Evolutionary conservation across 2,888 invertebrate species (phyloP).

Genomic region (Atrina japonica): DNA sequence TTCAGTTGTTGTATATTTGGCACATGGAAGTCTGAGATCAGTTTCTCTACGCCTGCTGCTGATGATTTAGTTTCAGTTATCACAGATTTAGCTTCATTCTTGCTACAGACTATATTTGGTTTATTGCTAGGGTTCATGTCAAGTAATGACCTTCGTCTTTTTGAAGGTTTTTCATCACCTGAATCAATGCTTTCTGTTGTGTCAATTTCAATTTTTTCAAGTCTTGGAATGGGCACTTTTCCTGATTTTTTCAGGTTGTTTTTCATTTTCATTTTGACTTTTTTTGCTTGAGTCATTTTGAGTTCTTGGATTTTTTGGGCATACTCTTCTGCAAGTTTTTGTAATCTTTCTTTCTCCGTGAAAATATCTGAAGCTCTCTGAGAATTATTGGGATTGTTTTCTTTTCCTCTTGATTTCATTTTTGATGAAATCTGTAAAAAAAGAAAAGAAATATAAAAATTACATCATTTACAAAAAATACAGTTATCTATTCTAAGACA

Average conservation of each 20-base stretch:
- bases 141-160: slow-evolving; percentile 58
- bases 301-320: slow-evolving; percentile 63
- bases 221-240: slow-evolving; percentile 48
- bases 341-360: slow-evolving; percentile 63
- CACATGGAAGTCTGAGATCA: slow-evolving; percentile 44
- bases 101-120: slow-evolving; percentile 60
- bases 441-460: background rate
- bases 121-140: slow-evolving; percentile 66
- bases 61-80: background rate
- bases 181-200: slow-evolving; percentile 33
- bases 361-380: slow-evolving; percentile 43
- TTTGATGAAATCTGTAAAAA: slow-evolving; percentile 36
- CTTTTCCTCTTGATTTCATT: slow-evolving; percentile 20
- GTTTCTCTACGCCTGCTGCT: no score
- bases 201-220: slow-evolving; percentile 59
- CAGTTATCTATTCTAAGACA: no score
- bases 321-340: slow-evolving; percentile 61
- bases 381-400: slow-evolving; percentile 18
- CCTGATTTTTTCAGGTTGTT: slow-evolving; percentile 21
- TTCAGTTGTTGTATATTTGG: slow-evolving; percentile 50
- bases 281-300: slow-evolving; percentile 50
- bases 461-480: background rate
- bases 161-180: slow-evolving; percentile 39
- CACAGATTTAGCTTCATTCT: background rate
- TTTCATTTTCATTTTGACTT: slow-evolving; percentile 10